Evolutionary conservation across 2,797 vertebrate species (phyloP).

Genomic region (Sebastes melanostomus): DNA sequence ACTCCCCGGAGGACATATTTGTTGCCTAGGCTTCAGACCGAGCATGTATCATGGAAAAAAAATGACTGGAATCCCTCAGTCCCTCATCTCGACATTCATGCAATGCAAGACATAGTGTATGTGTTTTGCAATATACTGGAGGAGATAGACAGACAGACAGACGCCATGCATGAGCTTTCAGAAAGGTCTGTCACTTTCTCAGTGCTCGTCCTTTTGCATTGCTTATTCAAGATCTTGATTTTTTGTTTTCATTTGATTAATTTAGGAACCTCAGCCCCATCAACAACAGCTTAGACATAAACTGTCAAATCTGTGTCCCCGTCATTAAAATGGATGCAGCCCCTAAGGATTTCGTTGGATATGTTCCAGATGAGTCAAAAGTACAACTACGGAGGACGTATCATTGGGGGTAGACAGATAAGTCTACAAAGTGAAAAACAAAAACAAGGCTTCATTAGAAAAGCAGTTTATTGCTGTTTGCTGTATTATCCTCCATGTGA

Average conservation of each 20-base stretch:
- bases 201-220: background rate
- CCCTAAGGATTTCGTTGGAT: slow-evolving; percentile 22
- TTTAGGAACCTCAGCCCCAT: background rate
- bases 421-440: background rate
- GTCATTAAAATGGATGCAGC: slow-evolving; percentile 34
- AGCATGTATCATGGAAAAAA: slow-evolving; percentile 49
- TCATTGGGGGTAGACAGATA: slow-evolving; percentile 1
- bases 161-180: background rate
- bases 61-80: slow-evolving; percentile 28
- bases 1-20: slow-evolving; percentile 53
- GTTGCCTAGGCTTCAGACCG: slow-evolving; percentile 44
- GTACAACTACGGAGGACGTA: background rate
- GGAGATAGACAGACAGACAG: slow-evolving; percentile 15
- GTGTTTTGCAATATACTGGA: slow-evolving; percentile 40
- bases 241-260: slow-evolving; percentile 35
- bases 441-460: slow-evolving; percentile 15
- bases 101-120: slow-evolving; percentile 31
- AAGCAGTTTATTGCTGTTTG: background rate
- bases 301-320: slow-evolving; percentile 27
- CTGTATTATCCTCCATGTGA: slow-evolving; percentile 4
- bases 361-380: slow-evolving; percentile 35
- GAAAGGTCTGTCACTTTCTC: background rate
- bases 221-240: slow-evolving; percentile 6
- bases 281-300: slow-evolving; percentile 22
- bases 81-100: slow-evolving; percentile 42